A percentile compares a stretch with the other conserved stretches of the same genome.
These are phyloP conservation scores for Chroicocephalus ridibundus DNA, from an alignment of 2,113 vertebrate genomes.

Conservation along the genomic window DNA sequence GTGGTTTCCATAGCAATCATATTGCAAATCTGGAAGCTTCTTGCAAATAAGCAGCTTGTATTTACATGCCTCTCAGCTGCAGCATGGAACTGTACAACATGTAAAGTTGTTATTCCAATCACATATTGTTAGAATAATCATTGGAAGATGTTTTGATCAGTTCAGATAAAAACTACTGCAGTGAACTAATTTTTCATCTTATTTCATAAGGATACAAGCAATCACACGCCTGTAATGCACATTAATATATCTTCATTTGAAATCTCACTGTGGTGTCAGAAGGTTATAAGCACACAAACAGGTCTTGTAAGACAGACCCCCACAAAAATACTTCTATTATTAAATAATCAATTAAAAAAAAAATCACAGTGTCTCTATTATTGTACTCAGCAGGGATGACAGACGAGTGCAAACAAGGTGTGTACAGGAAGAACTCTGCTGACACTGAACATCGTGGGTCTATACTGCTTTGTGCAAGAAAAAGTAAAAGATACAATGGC, in stretches of 20 bases:
- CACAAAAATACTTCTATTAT: not conserved
- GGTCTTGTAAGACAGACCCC: not conserved
- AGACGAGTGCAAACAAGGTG: not conserved
- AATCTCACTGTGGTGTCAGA: not conserved
- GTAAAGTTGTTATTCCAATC: slow-evolving; percentile 75
- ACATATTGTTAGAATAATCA: slow-evolving; percentile 67
- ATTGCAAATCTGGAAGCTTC: slow-evolving; percentile 82
- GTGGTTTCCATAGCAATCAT: slow-evolving; percentile 87
- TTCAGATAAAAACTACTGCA: slow-evolving; percentile 57
- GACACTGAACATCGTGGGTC: not conserved
- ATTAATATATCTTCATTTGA: not conserved
- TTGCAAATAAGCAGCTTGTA: slow-evolving; percentile 85
- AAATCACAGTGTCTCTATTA: not conserved
- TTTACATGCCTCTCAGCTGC: slow-evolving; percentile 81
- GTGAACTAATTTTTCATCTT: slow-evolving; percentile 38
- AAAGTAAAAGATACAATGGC: not conserved
- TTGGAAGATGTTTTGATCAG: slow-evolving; percentile 67
- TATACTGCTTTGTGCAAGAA: not conserved
- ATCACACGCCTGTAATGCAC: not conserved
- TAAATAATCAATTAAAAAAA: not conserved
- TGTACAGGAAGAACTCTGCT: not conserved
- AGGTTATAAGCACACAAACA: not conserved
- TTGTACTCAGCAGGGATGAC: not conserved
- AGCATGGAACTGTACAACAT: slow-evolving; percentile 64
- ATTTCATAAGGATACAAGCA: slow-evolving; percentile 29